Conservation (phyloP, 2,113 vertebrate genomes). For the Tylochromis polylepis region DNA sequence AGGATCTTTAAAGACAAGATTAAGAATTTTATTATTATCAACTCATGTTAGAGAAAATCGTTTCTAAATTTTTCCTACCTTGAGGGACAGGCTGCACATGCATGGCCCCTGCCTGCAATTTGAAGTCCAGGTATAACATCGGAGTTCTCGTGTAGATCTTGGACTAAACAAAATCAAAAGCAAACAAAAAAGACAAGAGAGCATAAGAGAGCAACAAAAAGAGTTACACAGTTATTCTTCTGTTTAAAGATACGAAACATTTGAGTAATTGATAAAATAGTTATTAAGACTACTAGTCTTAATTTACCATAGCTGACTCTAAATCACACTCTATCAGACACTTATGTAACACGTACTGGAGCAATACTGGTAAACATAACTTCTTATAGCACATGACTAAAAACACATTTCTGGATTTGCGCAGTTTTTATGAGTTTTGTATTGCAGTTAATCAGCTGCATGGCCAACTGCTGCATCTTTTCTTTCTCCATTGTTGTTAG, state of each 20-base stretch:
- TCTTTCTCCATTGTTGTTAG: neutral
- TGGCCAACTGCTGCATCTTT: neutral
- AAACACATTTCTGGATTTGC: neutral
- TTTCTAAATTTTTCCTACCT: constrained; percentile 39
- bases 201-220: neutral
- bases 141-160: constrained; percentile 77
- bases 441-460: neutral
- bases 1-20: neutral
- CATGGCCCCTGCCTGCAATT: constrained; percentile 62
- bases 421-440: neutral
- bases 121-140: constrained; percentile 79
- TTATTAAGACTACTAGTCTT: neutral
- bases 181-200: neutral
- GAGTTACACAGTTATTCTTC: neutral
- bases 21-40: neutral
- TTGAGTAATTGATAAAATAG: neutral
- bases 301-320: neutral
- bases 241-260: neutral
- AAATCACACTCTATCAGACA: neutral
- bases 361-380: neutral
- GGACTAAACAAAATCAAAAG: constrained; percentile 54
- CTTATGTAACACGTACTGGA: neutral
- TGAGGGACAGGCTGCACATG: constrained; percentile 65
- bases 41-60: neutral
- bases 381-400: neutral